Evolutionary conservation across 2,113 vertebrate genomes (phyloP).

Genomic region (Hiodon tergisus): DNA sequence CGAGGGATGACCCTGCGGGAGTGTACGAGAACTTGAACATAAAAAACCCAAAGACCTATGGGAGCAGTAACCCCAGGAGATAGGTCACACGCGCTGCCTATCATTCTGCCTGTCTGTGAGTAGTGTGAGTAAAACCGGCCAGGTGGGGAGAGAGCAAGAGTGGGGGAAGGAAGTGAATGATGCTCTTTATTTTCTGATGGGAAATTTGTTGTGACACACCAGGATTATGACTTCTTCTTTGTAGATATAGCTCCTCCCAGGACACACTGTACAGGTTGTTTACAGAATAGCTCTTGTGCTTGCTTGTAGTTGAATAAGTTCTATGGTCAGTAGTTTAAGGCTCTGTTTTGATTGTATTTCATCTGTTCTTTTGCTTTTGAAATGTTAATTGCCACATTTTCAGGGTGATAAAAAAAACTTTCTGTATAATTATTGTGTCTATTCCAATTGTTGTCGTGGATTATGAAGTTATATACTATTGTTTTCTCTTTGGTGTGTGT

Average conservation of each 20-base stretch:
- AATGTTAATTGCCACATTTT: not conserved
- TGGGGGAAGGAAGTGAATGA: too few relatives aligned
- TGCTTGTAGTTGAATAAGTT: not conserved
- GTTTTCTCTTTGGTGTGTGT: not conserved
- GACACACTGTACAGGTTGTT: not conserved
- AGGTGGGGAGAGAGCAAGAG: too few relatives aligned
- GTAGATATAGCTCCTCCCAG: not conserved
- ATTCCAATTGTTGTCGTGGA: not conserved
- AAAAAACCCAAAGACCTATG: slow-evolving; percentile 67
- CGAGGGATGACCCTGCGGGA: slow-evolving; percentile 70
- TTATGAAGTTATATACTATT: not conserved
- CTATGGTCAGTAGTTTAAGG: not conserved
- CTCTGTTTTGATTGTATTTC: not conserved
- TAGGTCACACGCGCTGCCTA: slow-evolving; percentile 44
- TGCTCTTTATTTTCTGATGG: too few relatives aligned
- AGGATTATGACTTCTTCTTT: too few relatives aligned
- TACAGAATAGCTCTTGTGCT: not conserved
- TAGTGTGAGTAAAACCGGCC: slow-evolving; percentile 2
- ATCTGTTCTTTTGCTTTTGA: not conserved
- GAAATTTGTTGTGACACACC: too few relatives aligned
- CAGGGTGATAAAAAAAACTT: not conserved
- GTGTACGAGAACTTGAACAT: slow-evolving; percentile 84
- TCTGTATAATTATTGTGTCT: not conserved
- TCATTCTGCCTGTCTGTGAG: slow-evolving; percentile 53
- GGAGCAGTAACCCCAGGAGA: slow-evolving; percentile 67